Evolutionary conservation across 30 jellyfish, hydroid and myxozoan species (phyloP), one percentile per base, ranked within the genome.

Genomic region (Aurelia sp.): DNA sequence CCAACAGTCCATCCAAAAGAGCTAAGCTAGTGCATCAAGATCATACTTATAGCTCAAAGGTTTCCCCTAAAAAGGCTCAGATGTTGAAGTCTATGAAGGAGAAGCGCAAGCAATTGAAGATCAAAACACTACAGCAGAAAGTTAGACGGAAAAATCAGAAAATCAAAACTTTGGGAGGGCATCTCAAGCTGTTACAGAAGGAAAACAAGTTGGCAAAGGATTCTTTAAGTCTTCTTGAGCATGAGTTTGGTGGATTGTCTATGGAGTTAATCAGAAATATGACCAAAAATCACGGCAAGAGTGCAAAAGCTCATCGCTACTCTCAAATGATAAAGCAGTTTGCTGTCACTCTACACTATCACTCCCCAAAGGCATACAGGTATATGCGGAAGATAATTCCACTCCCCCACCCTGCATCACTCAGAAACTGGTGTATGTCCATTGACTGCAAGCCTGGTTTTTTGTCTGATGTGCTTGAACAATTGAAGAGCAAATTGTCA

Each of bases 371-470:
- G 27, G 81, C 81, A 11, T 70, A 70, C 22, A 18, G 12, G 27
- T 70, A 18, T 33, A 11, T 70, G 81, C 21, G 69, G 78, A 74
- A 74, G 44, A 50, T 52, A 8, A 13, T 74, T 44, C 79, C 12
- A 10, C 78, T 74, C 78, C 85, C 85, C 16, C 85, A 74, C 44
- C 78, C 85, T 13, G 22, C 85, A 37, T 52, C 85, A 11, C 16
- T 70, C 70, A 37, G 64, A 70, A 70, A 18, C 18, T 70, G 31
- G 81, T 33, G 69, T 18, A 18, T 76, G 2, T 70, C 81, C 69
- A 33, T 70, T 11, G 69, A 70, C 69, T 70, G 81, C 27, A 33
- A 70, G 65, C 81, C 81, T 30, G 81, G 81, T 33, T 64, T 35
- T 18, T 70, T 70, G 71, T 18, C 16, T 18, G 70, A 70, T 18